Conservation (phyloP, 2,113 vertebrate genomes). For the Paradoxurus hermaphroditus region DNA sequence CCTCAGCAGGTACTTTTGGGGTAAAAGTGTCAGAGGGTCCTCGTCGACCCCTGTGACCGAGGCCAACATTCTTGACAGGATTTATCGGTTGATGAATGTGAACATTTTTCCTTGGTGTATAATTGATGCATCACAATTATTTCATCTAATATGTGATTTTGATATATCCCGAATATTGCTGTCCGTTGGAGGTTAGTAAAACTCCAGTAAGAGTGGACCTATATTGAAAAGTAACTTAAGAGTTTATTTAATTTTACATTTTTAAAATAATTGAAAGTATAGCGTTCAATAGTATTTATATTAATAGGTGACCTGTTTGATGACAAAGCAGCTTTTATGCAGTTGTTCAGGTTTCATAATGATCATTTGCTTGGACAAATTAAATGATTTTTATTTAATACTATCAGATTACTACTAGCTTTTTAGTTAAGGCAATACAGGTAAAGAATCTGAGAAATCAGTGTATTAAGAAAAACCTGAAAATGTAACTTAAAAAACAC, state of each 20-base stretch:
- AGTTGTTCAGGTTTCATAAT: neutral
- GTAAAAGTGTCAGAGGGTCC: neutral
- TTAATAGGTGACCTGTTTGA: neutral
- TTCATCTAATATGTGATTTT: neutral
- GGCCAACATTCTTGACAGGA: neutral
- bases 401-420: neutral
- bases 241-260: neutral
- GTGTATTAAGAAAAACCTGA: neutral
- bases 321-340: neutral
- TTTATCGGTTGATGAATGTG: neutral
- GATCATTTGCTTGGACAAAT: neutral
- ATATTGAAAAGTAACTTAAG: neutral
- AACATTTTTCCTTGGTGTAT: neutral
- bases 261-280: neutral
- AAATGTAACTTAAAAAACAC: neutral
- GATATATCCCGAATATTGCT: neutral
- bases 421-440: neutral
- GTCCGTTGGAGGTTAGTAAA: neutral
- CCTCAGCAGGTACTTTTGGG: neutral
- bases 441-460: conserved; percentile 18
- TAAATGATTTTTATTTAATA: neutral
- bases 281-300: neutral
- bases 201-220: neutral
- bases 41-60: neutral
- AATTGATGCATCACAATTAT: neutral